phyloP scores from a whole-genome alignment of 2,797 vertebrate genomes.

The Etheostoma nigrum region DNA sequence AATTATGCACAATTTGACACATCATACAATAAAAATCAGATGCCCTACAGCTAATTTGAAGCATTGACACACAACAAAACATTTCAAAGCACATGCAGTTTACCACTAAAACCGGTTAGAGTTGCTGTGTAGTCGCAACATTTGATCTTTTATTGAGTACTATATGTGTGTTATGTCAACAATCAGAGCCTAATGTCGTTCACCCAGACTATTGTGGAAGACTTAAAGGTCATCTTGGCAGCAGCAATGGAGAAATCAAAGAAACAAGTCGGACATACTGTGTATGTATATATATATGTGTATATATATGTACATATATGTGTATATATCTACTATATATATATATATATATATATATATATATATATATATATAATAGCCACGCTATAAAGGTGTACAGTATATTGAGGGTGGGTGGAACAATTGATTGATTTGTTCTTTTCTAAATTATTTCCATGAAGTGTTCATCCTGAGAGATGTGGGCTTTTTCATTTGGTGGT shows the following conservation, averaged over 20 bases:
- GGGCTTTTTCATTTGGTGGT: background rate
- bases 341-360: too few relatives aligned
- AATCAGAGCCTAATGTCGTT: constrained; percentile 1
- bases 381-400: too few relatives aligned
- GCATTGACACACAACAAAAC: constrained; percentile 2
- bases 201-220: background rate
- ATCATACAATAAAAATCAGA: constrained; percentile 9
- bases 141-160: constrained; percentile 18
- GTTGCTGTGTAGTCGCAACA: constrained; percentile 1
- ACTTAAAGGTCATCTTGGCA: constrained; percentile 5
- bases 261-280: background rate
- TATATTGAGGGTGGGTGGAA: background rate
- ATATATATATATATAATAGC: too few relatives aligned
- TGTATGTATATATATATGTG: too few relatives aligned
- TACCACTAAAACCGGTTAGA: constrained; percentile 20
- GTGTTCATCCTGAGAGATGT: background rate
- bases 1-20: too few relatives aligned
- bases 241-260: background rate
- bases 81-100: constrained; percentile 11
- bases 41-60: constrained; percentile 10
- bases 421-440: background rate
- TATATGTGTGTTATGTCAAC: constrained; percentile 7
- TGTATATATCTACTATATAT: too few relatives aligned
- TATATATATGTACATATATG: too few relatives aligned
- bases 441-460: background rate